A percentile compares a stretch with the other conserved stretches of the same genome.
Evolutionary conservation across 2,113 vertebrate genomes (phyloP).

Genomic region (Xerus inauris): DNA sequence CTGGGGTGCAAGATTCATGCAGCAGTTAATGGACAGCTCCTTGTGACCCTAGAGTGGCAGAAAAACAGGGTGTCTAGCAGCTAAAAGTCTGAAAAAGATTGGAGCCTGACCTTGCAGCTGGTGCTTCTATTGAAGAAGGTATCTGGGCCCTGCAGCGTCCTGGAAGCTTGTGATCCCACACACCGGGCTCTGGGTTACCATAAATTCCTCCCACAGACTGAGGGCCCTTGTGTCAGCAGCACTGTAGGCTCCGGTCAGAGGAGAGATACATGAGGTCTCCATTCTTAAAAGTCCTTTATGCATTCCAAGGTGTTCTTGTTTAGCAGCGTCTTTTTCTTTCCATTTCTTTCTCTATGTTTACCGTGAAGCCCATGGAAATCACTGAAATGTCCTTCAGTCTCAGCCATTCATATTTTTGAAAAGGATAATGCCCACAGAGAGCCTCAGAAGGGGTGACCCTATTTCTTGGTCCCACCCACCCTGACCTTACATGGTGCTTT

Average conservation of each 20-base stretch:
- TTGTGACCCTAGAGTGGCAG: not conserved
- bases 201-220: not conserved
- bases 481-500: not conserved
- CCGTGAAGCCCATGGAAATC: not conserved
- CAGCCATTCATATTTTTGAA: not conserved
- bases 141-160: not conserved
- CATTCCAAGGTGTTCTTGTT: not conserved
- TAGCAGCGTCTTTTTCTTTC: not conserved
- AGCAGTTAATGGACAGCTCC: not conserved
- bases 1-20: not conserved
- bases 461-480: not conserved
- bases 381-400: not conserved
- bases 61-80: not conserved
- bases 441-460: not conserved
- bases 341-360: not conserved
- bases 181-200: not conserved
- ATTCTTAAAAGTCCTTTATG: not conserved
- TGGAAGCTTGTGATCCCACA: not conserved
- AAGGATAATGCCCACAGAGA: not conserved
- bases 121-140: not conserved
- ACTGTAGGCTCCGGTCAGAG: not conserved
- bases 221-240: not conserved
- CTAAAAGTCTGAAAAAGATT: not conserved
- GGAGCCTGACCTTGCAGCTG: not conserved
- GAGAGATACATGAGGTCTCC: accelerated